Evolutionary conservation across 2,888 invertebrate genomes (phyloP), one percentile per base, ranked within the genome.

Genomic region (Allygus modestus): DNA sequence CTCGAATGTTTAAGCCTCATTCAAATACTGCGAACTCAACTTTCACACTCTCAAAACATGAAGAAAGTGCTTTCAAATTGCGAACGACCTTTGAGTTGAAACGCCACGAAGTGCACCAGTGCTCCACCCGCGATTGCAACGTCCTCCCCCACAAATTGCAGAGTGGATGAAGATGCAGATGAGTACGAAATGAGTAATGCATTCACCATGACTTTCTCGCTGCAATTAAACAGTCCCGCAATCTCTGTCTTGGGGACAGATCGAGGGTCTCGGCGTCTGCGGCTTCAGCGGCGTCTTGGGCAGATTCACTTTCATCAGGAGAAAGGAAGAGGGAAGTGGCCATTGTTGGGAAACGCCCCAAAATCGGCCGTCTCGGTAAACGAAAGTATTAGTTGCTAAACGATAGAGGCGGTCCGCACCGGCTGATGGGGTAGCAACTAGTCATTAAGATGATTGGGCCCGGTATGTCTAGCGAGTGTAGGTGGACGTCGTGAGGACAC

Each of bases 231-330:
- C 31, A 65, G 1, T 28, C 58, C 58, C n/a, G n/a, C 51, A 58
- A 58, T 20, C 23, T 58, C 31, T 11, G 65, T 65, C 23, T 11
- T n/a, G 1, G 54, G 23, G 65, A 65, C 65, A 65, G 28, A 28
- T 23, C 20, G 58, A 4, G 23, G 28, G 28, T 65, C 23, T 65
- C 7, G 11, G 58, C 61, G 23, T 69, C 69, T 31, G 69, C 69
- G 33, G 33, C 17, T 2, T 2, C 69, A 4, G 33, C 31, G 69
- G 17, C 2, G 31, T 31, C 31, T 37, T n/a, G 9, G 31, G 65
- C 65, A 73, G 75, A 77, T 77, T 77, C 75, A 43, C 75, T 77
- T 77, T 77, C 75, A n/a, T 77, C 75, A 23, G 26, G 75, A 77
- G 75, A 77, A 46, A 71, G 71, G 71, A 33, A 31, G n/a, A 69